Conservation (phyloP, 2,113 vertebrate genomes). For the Bos javanicus region DNA sequence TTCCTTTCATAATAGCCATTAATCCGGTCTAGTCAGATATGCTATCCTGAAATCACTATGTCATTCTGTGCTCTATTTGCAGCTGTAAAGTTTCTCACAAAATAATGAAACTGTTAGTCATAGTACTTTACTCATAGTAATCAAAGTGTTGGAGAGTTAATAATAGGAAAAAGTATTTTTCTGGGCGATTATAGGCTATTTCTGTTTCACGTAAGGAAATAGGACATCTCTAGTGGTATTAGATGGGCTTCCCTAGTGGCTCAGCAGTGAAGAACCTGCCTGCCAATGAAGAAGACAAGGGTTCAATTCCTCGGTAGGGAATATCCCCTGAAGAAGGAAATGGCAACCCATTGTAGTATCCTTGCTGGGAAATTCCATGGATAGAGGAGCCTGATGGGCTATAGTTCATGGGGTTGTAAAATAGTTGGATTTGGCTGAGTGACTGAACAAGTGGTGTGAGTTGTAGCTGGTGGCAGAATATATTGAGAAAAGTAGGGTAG, state of each 20-base stretch:
- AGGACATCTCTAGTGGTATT: neutral
- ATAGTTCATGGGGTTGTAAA: neutral
- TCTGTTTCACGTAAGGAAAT: neutral
- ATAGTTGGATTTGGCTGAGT: neutral
- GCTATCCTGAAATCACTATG: neutral
- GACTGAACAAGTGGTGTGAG: neutral
- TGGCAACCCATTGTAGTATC: neutral
- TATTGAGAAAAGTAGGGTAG: neutral
- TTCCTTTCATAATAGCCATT: neutral
- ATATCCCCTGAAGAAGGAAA: neutral
- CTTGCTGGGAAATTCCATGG: neutral
- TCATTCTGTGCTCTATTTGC: neutral
- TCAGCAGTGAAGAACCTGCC: neutral
- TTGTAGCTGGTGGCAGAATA: too few species aligned
- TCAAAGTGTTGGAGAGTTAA: neutral
- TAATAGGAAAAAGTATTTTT: neutral
- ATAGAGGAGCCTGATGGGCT: neutral
- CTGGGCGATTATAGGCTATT: neutral
- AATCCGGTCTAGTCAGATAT: neutral
- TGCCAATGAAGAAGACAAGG: neutral
- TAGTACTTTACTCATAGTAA: neutral
- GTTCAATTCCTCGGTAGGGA: neutral
- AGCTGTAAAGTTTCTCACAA: neutral
- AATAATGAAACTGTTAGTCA: neutral
- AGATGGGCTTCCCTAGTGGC: neutral